Percentiles rank a stretch among this genome's conserved stretches.
Conservation (phyloP, 2,888 invertebrate genomes). For the Hydraecia micacea region DNA sequence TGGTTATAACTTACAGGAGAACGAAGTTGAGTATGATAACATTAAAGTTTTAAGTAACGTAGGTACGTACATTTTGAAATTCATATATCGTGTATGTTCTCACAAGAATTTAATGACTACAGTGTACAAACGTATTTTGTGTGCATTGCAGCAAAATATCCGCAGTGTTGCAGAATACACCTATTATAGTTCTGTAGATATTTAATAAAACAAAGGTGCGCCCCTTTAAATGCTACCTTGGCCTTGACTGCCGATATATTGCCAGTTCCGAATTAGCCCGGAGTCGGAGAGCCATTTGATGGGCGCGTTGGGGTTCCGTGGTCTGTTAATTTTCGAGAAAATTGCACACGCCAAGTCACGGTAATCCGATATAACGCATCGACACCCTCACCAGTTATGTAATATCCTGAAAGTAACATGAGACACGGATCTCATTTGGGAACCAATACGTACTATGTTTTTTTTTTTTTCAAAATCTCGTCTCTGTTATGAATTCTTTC, state of each 20-base stretch:
- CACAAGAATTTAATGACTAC: not conserved
- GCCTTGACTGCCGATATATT: slow-evolving; percentile 58
- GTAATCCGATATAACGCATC: slow-evolving; percentile 21
- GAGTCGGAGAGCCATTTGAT: slow-evolving; percentile 38
- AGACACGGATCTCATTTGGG: not conserved
- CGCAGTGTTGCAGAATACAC: slow-evolving; percentile 30
- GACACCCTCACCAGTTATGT: not conserved
- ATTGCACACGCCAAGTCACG: slow-evolving; percentile 28
- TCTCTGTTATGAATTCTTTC: not conserved
- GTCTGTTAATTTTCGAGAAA: slow-evolving; percentile 42
- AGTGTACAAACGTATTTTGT: not conserved
- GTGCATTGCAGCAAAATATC: slow-evolving; percentile 37
- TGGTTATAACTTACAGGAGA: not conserved
- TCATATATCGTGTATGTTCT: not conserved
- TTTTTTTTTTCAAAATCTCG: not conserved
- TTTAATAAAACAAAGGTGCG: slow-evolving; percentile 50
- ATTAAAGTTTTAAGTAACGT: not conserved
- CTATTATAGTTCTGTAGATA: slow-evolving; percentile 18
- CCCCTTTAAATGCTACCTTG: slow-evolving; percentile 54
- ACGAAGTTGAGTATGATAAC: not conserved
- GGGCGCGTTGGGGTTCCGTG: slow-evolving; percentile 46
- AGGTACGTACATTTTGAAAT: not conserved
- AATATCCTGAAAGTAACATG: slow-evolving; percentile 14
- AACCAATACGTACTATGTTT: not conserved
- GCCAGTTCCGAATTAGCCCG: slow-evolving; percentile 50